phyloP scores from a whole-genome alignment of 2,888 invertebrate species.

The Axea sp. region DNA sequence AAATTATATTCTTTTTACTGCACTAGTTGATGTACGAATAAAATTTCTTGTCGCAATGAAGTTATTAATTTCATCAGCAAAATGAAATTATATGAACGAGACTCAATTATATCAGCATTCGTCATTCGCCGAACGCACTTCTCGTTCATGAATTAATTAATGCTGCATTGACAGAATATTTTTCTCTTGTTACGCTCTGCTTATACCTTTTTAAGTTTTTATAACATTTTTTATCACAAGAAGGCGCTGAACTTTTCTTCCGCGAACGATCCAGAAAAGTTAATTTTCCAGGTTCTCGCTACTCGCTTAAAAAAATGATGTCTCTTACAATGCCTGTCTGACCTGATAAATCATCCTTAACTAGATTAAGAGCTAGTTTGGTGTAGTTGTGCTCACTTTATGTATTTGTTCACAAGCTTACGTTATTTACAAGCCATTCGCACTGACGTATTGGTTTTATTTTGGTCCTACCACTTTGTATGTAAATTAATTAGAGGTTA shows the following conservation, averaged over 20 bases:
- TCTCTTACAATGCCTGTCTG: conserved; percentile 19
- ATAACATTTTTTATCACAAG: not conserved
- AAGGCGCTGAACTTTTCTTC: conserved; percentile 11
- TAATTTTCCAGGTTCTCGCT: conserved; percentile 39
- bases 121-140: no score
- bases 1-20: no score
- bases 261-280: conserved; percentile 40
- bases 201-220: not conserved
- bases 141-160: no score
- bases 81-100: no score
- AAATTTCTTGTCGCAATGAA: no score
- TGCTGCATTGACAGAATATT: no score
- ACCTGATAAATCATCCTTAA: conserved; percentile 61
- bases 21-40: no score
- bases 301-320: conserved; percentile 11
- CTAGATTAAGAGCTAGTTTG: conserved; percentile 59
- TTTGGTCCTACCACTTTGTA: conserved; percentile 62
- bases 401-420: conserved; percentile 2
- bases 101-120: no score
- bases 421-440: not conserved
- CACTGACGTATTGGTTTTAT: conserved; percentile 14
- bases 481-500: conserved; percentile 73
- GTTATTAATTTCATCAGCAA: no score
- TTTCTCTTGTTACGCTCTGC: not conserved
- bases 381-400: conserved; percentile 24